Evolutionary conservation across 2,113 vertebrate species (phyloP).

Genomic region (Salvelinus alpinus): DNA sequence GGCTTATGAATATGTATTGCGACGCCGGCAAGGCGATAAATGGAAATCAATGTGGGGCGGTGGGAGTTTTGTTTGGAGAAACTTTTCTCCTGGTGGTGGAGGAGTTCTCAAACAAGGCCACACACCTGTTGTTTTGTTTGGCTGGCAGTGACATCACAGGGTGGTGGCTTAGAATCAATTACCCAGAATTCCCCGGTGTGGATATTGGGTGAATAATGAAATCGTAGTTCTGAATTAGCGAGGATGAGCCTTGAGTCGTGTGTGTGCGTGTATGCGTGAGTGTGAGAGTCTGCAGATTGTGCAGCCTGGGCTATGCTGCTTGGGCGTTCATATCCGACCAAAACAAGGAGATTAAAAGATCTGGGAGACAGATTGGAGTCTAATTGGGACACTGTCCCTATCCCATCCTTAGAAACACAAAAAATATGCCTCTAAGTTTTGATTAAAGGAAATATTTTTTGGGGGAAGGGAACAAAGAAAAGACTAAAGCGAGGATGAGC

Average conservation of each 20-base stretch:
- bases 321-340: neutral
- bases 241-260: neutral
- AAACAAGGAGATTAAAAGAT: conserved; percentile 28
- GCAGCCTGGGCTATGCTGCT: neutral
- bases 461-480: neutral
- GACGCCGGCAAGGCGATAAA: conserved; percentile 30
- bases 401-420: neutral
- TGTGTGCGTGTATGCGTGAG: too few species aligned
- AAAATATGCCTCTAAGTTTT: neutral
- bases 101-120: neutral
- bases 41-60: conserved; percentile 31
- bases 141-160: conserved; percentile 23
- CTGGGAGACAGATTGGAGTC: neutral
- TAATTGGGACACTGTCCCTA: conserved; percentile 16
- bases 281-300: too few species aligned
- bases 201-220: conserved; percentile 26
- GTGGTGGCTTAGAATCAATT: conserved; percentile 17
- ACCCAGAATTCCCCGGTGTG: neutral
- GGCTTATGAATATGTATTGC: conserved; percentile 55
- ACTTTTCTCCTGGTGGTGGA: conserved; percentile 6
- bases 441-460: neutral
- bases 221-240: conserved; percentile 21
- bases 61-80: conserved; percentile 27
- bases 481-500: neutral
- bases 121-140: conserved; percentile 35